Base-by-base conservation (phyloP, 53 echinoderm and acorn worm genomes). In the Stichopus horrens region DNA sequence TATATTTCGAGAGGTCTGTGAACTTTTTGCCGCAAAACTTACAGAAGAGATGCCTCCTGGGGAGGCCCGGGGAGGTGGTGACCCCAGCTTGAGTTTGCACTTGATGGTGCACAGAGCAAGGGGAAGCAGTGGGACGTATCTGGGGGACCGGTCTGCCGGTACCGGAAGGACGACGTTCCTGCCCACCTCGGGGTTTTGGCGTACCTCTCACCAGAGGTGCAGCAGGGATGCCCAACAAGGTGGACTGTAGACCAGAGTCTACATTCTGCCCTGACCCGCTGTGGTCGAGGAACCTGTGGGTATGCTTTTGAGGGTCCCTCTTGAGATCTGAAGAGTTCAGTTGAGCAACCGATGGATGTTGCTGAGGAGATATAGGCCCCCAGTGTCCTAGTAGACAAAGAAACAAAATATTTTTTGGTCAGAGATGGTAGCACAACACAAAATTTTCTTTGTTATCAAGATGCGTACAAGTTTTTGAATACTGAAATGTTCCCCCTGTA, bases 311-410 rank as follows among this genome's bases (percentile, higher is more conserved):
- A 63, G 63, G 63, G 18, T 71, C 71, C 56, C 58, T 81, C 21
- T 57, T 10, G 5, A 9, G 81, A 20, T 8, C 21, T 57, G 81
- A 81, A 10, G 81, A 81, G n/a, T 55, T 81, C 19, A 81, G 81
- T 19, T 56, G 20, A 20, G 10, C 57, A 81, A 57, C 7, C 56
- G 81, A 57, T 57, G 57, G 57, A 56, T 81, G 81, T 22, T 56
- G 81, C 19, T 18, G 57, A 11, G 81, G 58, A 58, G 81, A 76
- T 76, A 23, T 23, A 14, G 6, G 81, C 57, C 16, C 81, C 56
- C 55, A n/a, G 58, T 21, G 81, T 81, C 81, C 81, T 81, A 37
- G 37, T 55, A 63, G 71, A 81, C 81, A 81, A 81, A 81, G 81
- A 81, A 81, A 58, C 81, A 81, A 81, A 81, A 81, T 58, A 81